Evolutionary conservation across 2,797 vertebrate genomes (phyloP), one percentile per base, ranked within the genome.

Genomic region (Paguma larvata): DNA sequence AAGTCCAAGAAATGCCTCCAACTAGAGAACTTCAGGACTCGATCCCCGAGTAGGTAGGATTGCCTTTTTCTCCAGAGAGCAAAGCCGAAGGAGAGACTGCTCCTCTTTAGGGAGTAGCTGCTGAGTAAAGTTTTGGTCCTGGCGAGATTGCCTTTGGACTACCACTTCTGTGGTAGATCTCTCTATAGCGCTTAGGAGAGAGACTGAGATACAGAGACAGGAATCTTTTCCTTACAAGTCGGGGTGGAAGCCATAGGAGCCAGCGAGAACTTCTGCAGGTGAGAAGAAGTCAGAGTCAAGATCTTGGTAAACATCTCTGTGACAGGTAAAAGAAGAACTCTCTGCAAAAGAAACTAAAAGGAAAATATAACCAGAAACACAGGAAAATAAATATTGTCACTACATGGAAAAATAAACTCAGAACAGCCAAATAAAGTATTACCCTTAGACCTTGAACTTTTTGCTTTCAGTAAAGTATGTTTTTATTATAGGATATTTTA

Each of bases 361-460:
- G 32, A 34, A 92, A 51, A 72, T 77, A n/a, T 38, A 89, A 77
- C 62, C 85, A 96, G 75, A 75, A 65, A 85, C 27, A 25, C 25
- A 51, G 59, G 63, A 79, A 94, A 78, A 68, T 56, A 84, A 86
- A 38, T n/a, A 70, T 79, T 91, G 80, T 87, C 59, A 67, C 32
- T 25, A 7, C 8, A 1, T 89, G 27, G 46, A 89, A 96, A 80
- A 63, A 62, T 32, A 87, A 96, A 51, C 72, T 87, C 70, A 18
- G 38, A 78, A 78, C 23, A 89, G 85, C 72, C 87, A 90, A 85
- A 82, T 67, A 86, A 94, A 93, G 90, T 62, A 92, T 78, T 79
- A 18, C 59, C 78, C 51, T 75, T 53, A 89, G 70, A 85, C 94
- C 84, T 34, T 96, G 79, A 95, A 67, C 62, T 86, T 91, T 62